Evolutionary conservation across 2,888 invertebrate genomes (phyloP), one percentile per base, ranked within the genome.

Genomic region (Caenorhabditis parvicauda): DNA sequence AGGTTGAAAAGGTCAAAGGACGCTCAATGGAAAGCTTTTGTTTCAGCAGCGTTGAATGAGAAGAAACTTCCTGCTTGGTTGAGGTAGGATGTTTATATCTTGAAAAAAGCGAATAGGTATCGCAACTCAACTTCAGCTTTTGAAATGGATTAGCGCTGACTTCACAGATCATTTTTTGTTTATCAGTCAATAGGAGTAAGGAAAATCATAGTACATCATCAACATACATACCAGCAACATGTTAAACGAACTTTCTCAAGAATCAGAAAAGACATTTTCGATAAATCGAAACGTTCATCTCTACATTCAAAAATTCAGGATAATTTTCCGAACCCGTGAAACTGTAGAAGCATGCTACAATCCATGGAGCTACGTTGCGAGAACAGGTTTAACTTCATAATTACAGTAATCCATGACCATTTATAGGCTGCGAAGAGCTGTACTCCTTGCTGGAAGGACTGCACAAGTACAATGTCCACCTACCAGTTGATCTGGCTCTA

Each of bases 11-110:
- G 96, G 76, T 93, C 92, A 79, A 89, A 88, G 66, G 96, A 96
- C 85, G 90, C 96, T 19, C 94, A 95, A 84, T 95, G 96, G 81
- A 98, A 98, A 83, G 96, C 98, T 0, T 93, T 99, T 81, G 87
- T 99, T 48, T 96, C 94, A 83, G 89, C 92, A 27, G 96, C 91
- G 27, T 85, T 98, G 42, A 99, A 99, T 84, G 87, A 89, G 51
- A 90, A 90, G 79, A 91, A 92, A 83, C 86, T 99, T 72, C 91
- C 92, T 4, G 86, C 89, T 48, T 99, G 98, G 98, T 84, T 98
- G 58, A 56, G 70, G 61, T 65, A 44, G 27, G 29, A 14, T 43
- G 2, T 25, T n/a, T 19, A 2, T 24, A n/a, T 19, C 43, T 32
- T 51, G 3, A 21, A n/a, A n/a, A n/a, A n/a, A n/a, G n/a, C n/a